phyloP scores from a whole-genome alignment of 2,888 invertebrate genomes.

The Erebia ligea region DNA sequence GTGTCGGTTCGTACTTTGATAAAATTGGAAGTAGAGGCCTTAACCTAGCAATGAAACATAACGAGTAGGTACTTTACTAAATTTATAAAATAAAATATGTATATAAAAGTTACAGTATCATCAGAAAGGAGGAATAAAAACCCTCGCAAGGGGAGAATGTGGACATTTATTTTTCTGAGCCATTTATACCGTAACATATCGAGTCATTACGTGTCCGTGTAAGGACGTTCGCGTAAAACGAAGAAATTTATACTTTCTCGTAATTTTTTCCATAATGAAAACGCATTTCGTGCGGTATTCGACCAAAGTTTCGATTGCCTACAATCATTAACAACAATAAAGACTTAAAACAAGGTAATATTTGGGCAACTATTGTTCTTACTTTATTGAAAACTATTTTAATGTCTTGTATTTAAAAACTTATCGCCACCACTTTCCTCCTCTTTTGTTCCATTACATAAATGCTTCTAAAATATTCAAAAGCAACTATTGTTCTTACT shows the following conservation, averaged over 20 bases:
- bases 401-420: not conserved
- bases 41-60: not conserved
- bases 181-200: constrained; percentile 49
- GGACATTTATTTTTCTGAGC: constrained; percentile 48
- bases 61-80: constrained; percentile 10
- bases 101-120: constrained; percentile 24
- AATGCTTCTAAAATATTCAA: not conserved
- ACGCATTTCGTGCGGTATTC: constrained; percentile 4
- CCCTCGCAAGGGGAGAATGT: constrained; percentile 38
- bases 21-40: not conserved
- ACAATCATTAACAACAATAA: not conserved
- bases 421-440: not conserved
- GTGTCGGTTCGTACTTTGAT: not conserved
- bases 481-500: too few relatives aligned
- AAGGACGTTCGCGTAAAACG: constrained; percentile 33
- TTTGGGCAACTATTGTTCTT: not conserved
- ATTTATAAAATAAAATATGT: constrained; percentile 21
- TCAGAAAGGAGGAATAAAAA: constrained; percentile 36
- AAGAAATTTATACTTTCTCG: constrained; percentile 37
- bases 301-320: not conserved
- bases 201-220: constrained; percentile 44
- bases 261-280: constrained; percentile 21
- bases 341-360: not conserved
- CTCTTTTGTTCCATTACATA: not conserved
- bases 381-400: not conserved